Base-by-base conservation (phyloP, 2,797 vertebrate species). In the Molossus alvarezi region DNA sequence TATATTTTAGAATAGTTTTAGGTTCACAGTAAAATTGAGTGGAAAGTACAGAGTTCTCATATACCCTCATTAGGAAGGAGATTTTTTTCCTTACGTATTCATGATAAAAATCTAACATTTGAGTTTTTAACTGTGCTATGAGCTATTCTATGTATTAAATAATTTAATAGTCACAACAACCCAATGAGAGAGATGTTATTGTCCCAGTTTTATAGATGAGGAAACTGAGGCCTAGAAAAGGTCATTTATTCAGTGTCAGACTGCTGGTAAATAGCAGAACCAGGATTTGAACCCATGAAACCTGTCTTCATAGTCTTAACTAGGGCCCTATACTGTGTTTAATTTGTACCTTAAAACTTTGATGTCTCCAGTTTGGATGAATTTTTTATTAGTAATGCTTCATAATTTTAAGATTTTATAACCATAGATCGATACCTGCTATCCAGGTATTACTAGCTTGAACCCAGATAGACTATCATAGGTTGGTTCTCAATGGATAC, bases 311-410 rank as follows among this genome's bases (percentile, higher is more conserved):
- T 80, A 53, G n/a, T 91, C 25, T 87, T 69, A 90, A 64, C 18
- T 4, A 33, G 21, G 13, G 53, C 58, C 23, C 25, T 84, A 1
- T 80, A 48, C 21, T 72, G 10, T 17, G 57, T 95, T 80, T 72
- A 55, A 10, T 92, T 69, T 94, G 2, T 88, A 88, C 88, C 58
- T 91, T 88, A 71, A 86, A 92, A 90, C 71, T 87, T 62, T 48
- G 11, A 83, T 45, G 37, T 60, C 62, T 95, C 96, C 55, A 57
- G 65, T 58, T 94, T 81, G 89, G 87, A 65, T 90, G 5, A n/a
- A 20, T 94, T 85, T 93, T 95, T 93, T 65, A 45, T 89, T 60
- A 79, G 69, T 91, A 91, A 65, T 93, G 51, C 93, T 93, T 93
- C 10, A 29, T 82, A 75, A 79, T 64, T 88, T 89, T 89, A 51